Evolutionary conservation across 2,888 invertebrate species (phyloP).

Genomic region (Elmis aenea): DNA sequence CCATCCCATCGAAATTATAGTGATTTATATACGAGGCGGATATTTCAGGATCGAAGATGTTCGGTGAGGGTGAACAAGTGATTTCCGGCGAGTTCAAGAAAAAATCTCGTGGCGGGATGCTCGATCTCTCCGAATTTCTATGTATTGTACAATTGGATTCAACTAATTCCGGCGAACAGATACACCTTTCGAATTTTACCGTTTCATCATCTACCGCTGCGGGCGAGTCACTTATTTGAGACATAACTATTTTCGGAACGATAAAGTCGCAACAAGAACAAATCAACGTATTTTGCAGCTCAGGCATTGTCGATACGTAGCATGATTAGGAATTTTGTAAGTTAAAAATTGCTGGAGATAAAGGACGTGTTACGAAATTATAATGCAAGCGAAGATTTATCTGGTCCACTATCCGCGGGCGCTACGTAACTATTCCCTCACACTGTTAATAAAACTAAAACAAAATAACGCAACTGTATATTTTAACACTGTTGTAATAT

Average conservation of each 20-base stretch:
- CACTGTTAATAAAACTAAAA: too few species aligned
- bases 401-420: too few species aligned
- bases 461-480: too few species aligned
- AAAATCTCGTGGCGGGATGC: background rate
- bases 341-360: too few species aligned
- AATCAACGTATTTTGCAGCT: conserved; percentile 16
- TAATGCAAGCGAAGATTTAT: too few species aligned
- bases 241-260: conserved; percentile 32
- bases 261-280: conserved; percentile 20
- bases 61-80: conserved; percentile 43
- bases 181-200: conserved; percentile 2
- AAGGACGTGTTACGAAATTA: too few species aligned
- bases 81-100: conserved; percentile 26
- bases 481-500: too few species aligned
- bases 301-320: conserved; percentile 12
- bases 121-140: background rate
- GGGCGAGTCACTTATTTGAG: conserved; percentile 12
- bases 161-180: conserved; percentile 6
- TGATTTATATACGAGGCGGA: too few species aligned
- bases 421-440: too few species aligned
- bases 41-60: conserved; percentile 38
- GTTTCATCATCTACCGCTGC: background rate
- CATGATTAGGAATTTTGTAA: too few species aligned
- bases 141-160: background rate
- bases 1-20: too few species aligned